Evolutionary conservation across 2,888 invertebrate genomes (phyloP).

Genomic region (Acrobasis repandana): DNA sequence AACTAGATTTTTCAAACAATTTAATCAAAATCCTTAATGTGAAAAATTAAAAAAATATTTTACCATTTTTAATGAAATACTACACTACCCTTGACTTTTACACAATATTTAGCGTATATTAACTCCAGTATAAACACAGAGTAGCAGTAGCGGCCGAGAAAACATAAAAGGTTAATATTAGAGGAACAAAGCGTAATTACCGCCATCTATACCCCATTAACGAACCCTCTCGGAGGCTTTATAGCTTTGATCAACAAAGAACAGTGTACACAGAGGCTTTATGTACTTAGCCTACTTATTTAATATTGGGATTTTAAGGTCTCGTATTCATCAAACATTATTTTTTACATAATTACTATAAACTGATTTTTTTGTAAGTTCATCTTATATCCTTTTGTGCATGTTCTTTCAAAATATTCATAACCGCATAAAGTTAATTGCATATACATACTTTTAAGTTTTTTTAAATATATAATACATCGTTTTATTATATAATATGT

Average conservation of each 20-base stretch:
- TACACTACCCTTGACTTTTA: neutral
- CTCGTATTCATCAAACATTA: neutral
- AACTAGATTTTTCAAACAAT: too few relatives aligned
- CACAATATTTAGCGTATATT: conserved; percentile 2
- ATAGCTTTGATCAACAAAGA: conserved; percentile 33
- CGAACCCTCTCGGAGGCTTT: conserved; percentile 49
- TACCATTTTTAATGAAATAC: neutral
- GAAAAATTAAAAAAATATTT: too few relatives aligned
- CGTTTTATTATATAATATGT: too few relatives aligned
- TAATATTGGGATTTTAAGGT: neutral
- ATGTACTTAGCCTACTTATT: conserved; percentile 21
- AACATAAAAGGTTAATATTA: conserved; percentile 61
- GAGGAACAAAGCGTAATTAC: conserved; percentile 67
- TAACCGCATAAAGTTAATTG: too few relatives aligned
- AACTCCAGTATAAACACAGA: conserved; percentile 18
- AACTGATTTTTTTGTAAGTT: too few relatives aligned
- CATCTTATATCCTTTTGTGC: too few relatives aligned
- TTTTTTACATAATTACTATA: too few relatives aligned
- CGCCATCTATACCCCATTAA: conserved; percentile 60
- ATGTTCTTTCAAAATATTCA: too few relatives aligned
- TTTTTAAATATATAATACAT: too few relatives aligned
- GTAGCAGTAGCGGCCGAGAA: conserved; percentile 32
- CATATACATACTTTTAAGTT: too few relatives aligned
- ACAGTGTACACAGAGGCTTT: conserved; percentile 22
- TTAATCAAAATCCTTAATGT: too few relatives aligned